Percentiles rank a stretch among this genome's conserved stretches.
Evolutionary conservation across 2,888 invertebrate genomes (phyloP).

Genomic region (Andrena bucephala): DNA sequence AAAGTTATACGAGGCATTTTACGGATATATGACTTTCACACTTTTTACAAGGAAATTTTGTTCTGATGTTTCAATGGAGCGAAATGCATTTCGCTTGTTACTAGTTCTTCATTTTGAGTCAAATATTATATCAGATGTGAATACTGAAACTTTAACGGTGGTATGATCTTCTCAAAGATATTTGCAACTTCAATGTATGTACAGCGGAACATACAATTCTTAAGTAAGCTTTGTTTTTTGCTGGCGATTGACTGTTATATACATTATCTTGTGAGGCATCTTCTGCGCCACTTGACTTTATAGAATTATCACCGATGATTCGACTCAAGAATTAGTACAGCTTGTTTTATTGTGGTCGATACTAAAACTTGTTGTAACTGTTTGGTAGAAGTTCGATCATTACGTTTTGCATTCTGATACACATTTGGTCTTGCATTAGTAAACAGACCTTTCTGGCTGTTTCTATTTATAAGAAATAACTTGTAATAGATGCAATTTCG

Average conservation of each 20-base stretch:
- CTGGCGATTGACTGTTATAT: slow-evolving; percentile 69
- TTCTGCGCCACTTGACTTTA: slow-evolving; percentile 69
- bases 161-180: slow-evolving; percentile 65
- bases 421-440: slow-evolving; percentile 58
- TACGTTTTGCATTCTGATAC: slow-evolving; percentile 44
- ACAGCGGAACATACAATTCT: slow-evolving; percentile 62
- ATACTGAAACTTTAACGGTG: slow-evolving; percentile 65
- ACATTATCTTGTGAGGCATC: slow-evolving; percentile 76
- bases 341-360: slow-evolving; percentile 40
- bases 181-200: slow-evolving; percentile 63
- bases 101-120: slow-evolving; percentile 40
- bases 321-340: slow-evolving; percentile 54
- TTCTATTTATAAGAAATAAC: slow-evolving; percentile 54
- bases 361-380: slow-evolving; percentile 25
- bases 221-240: slow-evolving; percentile 57
- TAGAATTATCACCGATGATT: slow-evolving; percentile 59
- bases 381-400: slow-evolving; percentile 53
- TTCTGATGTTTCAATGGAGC: slow-evolving; percentile 35
- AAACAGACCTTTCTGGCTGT: slow-evolving; percentile 57
- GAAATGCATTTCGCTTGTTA: slow-evolving; percentile 31
- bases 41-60: slow-evolving; percentile 61
- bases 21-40: slow-evolving; percentile 50
- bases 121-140: slow-evolving; percentile 56
- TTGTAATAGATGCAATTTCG: slow-evolving; percentile 62
- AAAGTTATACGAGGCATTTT: slow-evolving; percentile 49